These are phyloP conservation scores for Papilio elwesi DNA, from an alignment of 2,888 invertebrate species.

Conservation along the genomic window DNA sequence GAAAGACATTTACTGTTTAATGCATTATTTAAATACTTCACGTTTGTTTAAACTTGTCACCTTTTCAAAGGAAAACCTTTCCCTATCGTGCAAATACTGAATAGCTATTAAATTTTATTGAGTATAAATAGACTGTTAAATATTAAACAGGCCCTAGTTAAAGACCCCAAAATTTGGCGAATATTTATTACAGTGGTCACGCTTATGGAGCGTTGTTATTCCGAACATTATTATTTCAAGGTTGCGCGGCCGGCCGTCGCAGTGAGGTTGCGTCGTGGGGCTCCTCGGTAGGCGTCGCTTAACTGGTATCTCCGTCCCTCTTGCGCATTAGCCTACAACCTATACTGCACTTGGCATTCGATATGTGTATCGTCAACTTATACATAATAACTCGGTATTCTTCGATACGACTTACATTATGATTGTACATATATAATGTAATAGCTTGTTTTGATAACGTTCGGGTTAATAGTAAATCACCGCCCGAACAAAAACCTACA, in stretches of 20 bases:
- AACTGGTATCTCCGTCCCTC: slow-evolving; percentile 78
- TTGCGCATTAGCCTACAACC: slow-evolving; percentile 75
- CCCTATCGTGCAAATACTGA: background rate
- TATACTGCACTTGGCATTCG: slow-evolving; percentile 78
- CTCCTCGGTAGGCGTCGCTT: slow-evolving; percentile 82
- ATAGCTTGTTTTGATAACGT: slow-evolving; percentile 59
- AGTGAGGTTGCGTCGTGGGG: slow-evolving; percentile 83
- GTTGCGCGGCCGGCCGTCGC: slow-evolving; percentile 80
- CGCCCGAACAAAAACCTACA: slow-evolving; percentile 55
- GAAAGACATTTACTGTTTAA: slow-evolving; percentile 44
- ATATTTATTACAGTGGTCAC: slow-evolving; percentile 81
- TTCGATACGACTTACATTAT: slow-evolving; percentile 66
- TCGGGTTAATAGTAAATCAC: slow-evolving; percentile 23
- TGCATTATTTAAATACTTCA: slow-evolving; percentile 12
- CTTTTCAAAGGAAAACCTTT: background rate
- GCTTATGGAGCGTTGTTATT: slow-evolving; percentile 84
- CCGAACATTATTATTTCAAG: slow-evolving; percentile 85
- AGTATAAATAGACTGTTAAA: background rate
- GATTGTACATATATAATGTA: slow-evolving; percentile 57
- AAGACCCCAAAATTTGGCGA: slow-evolving; percentile 64
- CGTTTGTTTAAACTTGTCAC: background rate
- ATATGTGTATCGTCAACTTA: slow-evolving; percentile 70
- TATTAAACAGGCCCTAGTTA: slow-evolving; percentile 29
- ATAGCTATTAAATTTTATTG: background rate
- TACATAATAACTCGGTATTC: slow-evolving; percentile 62